These are phyloP conservation scores for Enteromius paludinosus DNA, from an alignment of 2,797 vertebrate genomes.

Conservation along the genomic window DNA sequence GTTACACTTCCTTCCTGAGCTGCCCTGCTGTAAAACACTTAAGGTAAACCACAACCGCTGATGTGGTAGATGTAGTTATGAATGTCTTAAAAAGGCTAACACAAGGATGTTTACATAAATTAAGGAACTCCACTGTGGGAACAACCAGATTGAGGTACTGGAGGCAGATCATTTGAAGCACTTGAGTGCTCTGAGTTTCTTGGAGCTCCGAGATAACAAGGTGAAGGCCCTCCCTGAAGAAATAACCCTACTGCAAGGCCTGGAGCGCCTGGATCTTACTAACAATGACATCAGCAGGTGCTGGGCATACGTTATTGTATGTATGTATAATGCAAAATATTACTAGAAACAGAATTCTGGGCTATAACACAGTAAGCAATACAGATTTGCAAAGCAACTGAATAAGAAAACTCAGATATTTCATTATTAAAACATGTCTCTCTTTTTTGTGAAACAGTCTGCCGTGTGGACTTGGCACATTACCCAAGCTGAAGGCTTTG, in stretches of 20 bases:
- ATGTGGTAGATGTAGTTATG: not conserved
- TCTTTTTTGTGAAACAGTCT: conserved; percentile 76
- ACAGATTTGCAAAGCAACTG: too few relatives aligned
- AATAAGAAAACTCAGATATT: too few relatives aligned
- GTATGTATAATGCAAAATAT: not conserved
- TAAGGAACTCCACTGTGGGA: conserved; percentile 85
- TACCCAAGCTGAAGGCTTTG: conserved; percentile 88
- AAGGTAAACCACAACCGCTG: conserved; percentile 74
- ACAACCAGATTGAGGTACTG: conserved; percentile 85
- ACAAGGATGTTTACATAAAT: not conserved
- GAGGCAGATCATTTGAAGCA: conserved; percentile 79
- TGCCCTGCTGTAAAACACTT: conserved; percentile 79
- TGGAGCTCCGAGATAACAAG: conserved; percentile 88
- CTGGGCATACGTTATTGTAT: not conserved
- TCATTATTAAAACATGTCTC: not conserved
- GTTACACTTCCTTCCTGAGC: conserved; percentile 77
- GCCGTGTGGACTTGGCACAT: conserved; percentile 85
- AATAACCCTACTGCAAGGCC: conserved; percentile 78
- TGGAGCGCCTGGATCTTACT: conserved; percentile 85
- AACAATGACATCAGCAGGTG: conserved; percentile 90
- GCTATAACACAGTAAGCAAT: too few relatives aligned
- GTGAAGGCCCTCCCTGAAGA: conserved; percentile 85
- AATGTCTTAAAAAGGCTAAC: not conserved
- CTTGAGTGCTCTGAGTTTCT: conserved; percentile 79
- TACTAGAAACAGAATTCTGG: not conserved